Percentiles rank a stretch among this genome's conserved stretches.
phyloP scores from a whole-genome alignment of 2,797 vertebrate genomes.

The Sardinella longiceps region DNA sequence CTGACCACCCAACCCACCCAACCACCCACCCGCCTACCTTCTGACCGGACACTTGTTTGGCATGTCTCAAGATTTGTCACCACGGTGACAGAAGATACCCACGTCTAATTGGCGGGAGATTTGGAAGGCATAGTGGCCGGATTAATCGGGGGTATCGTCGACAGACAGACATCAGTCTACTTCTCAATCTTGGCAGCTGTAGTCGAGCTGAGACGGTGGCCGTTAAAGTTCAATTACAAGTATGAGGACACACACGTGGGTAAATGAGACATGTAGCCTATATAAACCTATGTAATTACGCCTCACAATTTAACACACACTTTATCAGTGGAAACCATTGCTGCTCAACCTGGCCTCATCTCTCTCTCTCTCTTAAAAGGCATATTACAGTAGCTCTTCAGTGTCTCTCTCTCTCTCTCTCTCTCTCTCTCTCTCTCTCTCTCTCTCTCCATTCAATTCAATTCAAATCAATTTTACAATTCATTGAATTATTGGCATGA shows the following conservation, averaged over 20 bases:
- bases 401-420: no score
- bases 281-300: no score
- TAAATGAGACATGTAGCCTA: background rate
- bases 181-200: no score
- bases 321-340: no score
- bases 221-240: background rate
- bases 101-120: constrained; percentile 11
- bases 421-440: background rate
- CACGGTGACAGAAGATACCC: background rate
- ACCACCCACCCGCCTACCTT: background rate
- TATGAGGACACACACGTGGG: background rate
- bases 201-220: no score
- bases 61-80: constrained; percentile 5
- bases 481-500: no score
- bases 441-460: background rate
- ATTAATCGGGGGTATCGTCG: background rate
- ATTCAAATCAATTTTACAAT: no score
- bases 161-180: background rate
- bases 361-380: no score
- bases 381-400: no score
- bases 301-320: no score
- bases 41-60: constrained; percentile 9
- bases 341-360: no score
- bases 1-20: background rate
- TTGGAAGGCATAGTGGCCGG: background rate